Base-by-base conservation (phyloP, 2,888 invertebrate genomes). In the Philaethria dido region DNA sequence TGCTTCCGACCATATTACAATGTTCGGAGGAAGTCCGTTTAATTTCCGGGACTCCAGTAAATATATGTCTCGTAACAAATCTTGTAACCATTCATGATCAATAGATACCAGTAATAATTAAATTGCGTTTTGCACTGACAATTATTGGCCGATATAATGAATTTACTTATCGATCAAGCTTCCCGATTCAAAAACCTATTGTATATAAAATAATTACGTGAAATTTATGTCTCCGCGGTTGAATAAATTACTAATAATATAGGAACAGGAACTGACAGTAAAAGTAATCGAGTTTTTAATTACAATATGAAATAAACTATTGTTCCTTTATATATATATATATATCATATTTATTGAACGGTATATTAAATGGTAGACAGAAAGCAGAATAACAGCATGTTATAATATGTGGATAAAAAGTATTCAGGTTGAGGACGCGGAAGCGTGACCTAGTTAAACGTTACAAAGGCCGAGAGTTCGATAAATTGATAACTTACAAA, bases 361-460 rank as follows among this genome's bases (percentile, higher is more conserved):
- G 20, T 22, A 16, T 22, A 13, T 54, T 18, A 52, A 65, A 20
- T 47, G 47, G 52, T 45, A 45, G 54, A 54, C 36, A 61, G 20
- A 52, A 44, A 9, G 47, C 18, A 44, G 18, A 70, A 70, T 70
- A 72, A 73, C 70, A 69, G 57, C 65, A 66, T 59, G 48, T 66
- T 67, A 54, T n/a, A n/a, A n/a, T 60, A 62, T 55, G 64, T 47
- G 57, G 62, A 68, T 64, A 64, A 76, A 84, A 80, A 74, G 78
- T 80, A 78, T 81, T 82, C 77, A 80, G 80, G 81, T 80, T 79
- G 86, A 86, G 88, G 86, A 87, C 89, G 83, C 87, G 85, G 86
- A 85, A 86, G 88, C 84, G 80, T 91, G 92, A 91, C 92, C 92
- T 84, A 91, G 78, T 85, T 92, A 74, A 73, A 57, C 48, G 22